These are phyloP conservation scores for Pitta sordida DNA, from an alignment of 2,113 vertebrate genomes.

Conservation along the genomic window DNA sequence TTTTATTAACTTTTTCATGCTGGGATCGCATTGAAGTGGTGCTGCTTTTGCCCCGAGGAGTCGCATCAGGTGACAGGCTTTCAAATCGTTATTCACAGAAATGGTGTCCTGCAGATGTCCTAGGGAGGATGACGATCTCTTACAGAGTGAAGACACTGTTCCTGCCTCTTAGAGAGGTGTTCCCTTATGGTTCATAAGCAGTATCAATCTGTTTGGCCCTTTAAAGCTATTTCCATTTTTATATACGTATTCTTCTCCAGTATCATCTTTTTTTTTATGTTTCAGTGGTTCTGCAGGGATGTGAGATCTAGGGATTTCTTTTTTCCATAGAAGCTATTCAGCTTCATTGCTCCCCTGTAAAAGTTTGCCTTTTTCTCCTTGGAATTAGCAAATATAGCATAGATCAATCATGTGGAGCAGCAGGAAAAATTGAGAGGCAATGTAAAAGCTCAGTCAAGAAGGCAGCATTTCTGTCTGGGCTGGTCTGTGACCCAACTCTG, in stretches of 20 bases:
- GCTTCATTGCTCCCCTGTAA: background rate
- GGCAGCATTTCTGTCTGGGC: background rate
- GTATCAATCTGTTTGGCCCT: background rate
- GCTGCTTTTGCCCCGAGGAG: background rate
- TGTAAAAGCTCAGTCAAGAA: background rate
- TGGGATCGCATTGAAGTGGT: background rate
- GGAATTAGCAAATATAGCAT: background rate
- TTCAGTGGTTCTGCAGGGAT: background rate
- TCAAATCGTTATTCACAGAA: background rate
- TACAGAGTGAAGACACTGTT: background rate
- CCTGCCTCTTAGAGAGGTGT: background rate
- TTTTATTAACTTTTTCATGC: conserved; percentile 33
- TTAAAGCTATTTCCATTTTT: conserved; percentile 10
- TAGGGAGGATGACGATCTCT: background rate
- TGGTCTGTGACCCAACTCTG: background rate
- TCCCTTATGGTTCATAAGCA: background rate
- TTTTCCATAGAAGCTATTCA: background rate
- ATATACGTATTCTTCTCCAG: background rate
- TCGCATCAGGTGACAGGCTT: background rate
- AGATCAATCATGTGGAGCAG: background rate
- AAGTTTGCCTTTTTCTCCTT: background rate
- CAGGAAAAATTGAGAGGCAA: background rate
- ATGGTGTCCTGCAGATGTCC: background rate
- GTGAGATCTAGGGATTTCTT: background rate
- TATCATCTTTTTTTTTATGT: background rate